Evolutionary conservation across 2,113 vertebrate genomes (phyloP), one percentile per base, ranked within the genome.

Genomic region (Onychostruthus taczanowskii): DNA sequence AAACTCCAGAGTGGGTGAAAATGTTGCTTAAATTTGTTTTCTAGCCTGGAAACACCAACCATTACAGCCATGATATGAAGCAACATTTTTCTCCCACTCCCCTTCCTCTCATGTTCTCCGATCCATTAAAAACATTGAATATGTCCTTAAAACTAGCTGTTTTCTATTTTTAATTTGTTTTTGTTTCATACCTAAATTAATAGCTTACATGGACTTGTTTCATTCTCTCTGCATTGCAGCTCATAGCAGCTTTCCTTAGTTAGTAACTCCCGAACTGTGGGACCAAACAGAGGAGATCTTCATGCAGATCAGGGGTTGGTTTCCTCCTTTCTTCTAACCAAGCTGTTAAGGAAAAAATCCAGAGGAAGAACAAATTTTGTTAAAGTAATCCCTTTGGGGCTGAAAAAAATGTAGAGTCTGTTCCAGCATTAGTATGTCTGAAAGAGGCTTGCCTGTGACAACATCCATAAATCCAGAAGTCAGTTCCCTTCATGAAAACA

Each of bases 381-480:
- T 64, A 41, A 88, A 92, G 64, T 78, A 75, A 80, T 81, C 69
- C 30, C 41, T 83, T 75, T 43, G 41, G 61, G 52, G 28, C 18
- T 90, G 47, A 87, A 89, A 82, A 81, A 93, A 78, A 72, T 17
- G n/a, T 27, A 8, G 62, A 74, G 46, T 55, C 63, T 90, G 33
- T 93, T 90, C 59, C 91, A 92, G 73, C 5, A 3, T 70, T 85
- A 91, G 73, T 78, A 50, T 33, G 8, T 78, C 73, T 89, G 50
- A 86, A 93, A 84, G 52, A 78, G 47, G 49, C 63, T 93, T 95
- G 90, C 75, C 63, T 93, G 63, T 87, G 61, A 69, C 61, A 94
- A 55, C 53, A 77, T 68, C 63, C 39, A 30, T 50, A 59, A 70
- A 68, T 67, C 35, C 84, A 58, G 35, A 83, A 84, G 73, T 92